Evolutionary conservation across 2,113 vertebrate genomes (phyloP), one percentile per base, ranked within the genome.

Genomic region (Cryptoleucopteryx plumbea): DNA sequence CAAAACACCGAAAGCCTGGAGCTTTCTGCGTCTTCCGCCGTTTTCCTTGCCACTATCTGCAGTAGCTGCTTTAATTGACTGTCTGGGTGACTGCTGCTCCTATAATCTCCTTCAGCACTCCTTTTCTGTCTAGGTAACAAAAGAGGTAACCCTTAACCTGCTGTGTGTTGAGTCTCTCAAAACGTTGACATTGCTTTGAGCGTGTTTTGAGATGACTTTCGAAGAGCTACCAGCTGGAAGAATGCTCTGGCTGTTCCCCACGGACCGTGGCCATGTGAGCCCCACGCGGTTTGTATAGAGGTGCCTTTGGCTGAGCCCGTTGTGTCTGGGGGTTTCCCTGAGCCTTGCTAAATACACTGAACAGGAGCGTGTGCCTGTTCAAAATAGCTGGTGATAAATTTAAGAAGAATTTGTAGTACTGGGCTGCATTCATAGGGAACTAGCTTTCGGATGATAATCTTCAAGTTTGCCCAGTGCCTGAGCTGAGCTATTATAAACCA

Each of bases 281-380:
- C 16, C 63, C 1, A 0, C 1, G 2, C 1, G 2, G 5, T 3
- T 56, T 26, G 21, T 19, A 2, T 8, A 5, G 53, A 70, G 67
- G 16, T 47, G 47, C 45, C 68, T 70, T 43, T 38, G 48, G 2
- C 19, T 13, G 58, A 62, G 42, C n/a, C 31, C 1, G 5, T 18
- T 29, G 13, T 73, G 72, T 65, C 29, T 3, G 26, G 32, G 3
- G 38, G 58, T 47, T 82, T 29, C 68, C 63, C 21, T 40, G 45
- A 77, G 80, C 58, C 55, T 19, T 15, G 22, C 53, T 62, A 14
- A 61, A 23, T 11, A 13, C 21, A 1, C 56, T 9, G 27, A 40
- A 12, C 73, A 42, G 68, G 40, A 58, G 4, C 47, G 11, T 71
- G 19, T 53, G 53, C 55, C 73, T 52, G 61, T 8, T 52, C 32